Evolutionary conservation across 2,113 vertebrate species (phyloP), one percentile per base, ranked within the genome.

Genomic region (Coracopsis vasa): DNA sequence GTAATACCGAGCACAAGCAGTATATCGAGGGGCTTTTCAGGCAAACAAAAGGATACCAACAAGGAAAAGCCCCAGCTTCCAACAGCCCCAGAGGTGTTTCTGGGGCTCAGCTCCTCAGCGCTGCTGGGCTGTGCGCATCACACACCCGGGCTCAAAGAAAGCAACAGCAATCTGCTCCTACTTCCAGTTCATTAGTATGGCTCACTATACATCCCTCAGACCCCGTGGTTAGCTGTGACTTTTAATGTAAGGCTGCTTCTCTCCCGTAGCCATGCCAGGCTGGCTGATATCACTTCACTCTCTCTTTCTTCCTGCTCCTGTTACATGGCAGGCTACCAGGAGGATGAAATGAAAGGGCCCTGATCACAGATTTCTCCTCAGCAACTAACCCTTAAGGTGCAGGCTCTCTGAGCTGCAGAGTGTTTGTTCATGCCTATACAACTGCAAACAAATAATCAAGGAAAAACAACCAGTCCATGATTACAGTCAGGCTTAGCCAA

Each of bases 21-120:
- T 41, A 21, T 9, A 94, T 72, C 61, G 74, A 89, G 62, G 69
- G 51, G 51, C 73, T 95, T 95, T 94, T 73, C 91, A 93, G 95
- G 66, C 50, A 83, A 94, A 58, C 35, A 80, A 56, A 45, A 85
- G 29, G 42, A 72, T 33, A 84, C 14, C 60, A 81, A 51, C 53
- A 77, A 65, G 71, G 77, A 87, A 89, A 91, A 85, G 21, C 24
- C 53, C 29, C 3, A 3, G 61, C 44, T 66, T 91, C 75, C 51
- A 64, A 16, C 70, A 77, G 8, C 35, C 23, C 42, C 48, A 28
- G 2, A 3, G 8, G 1, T 0, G 1, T 37, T 69, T 78, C 29
- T 15, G 27, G 69, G 23, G 24, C 39, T 88, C 33, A 60, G 50
- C 10, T 12, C 44, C 39, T 64, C 7, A 2, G 45, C 65, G 41